Conservation (phyloP, 2,797 vertebrate species). For the Acanthurus leucopareius region DNA sequence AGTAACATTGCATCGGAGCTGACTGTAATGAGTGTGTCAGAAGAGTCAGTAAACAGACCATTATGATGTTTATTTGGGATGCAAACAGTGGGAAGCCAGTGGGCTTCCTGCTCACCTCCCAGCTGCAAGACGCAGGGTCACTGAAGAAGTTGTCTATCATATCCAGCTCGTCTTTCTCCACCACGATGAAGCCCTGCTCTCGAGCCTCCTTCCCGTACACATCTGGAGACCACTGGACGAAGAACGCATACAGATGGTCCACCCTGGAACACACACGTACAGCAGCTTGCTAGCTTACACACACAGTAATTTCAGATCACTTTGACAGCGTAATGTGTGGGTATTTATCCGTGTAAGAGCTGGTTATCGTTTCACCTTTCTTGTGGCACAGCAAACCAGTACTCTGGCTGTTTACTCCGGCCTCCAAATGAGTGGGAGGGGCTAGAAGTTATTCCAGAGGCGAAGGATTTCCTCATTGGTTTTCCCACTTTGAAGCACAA, state of each 20-base stretch:
- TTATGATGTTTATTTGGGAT: not conserved
- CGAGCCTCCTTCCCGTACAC: constrained; percentile 97
- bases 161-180: constrained; percentile 97
- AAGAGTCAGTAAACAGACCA: not conserved
- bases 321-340: too few species aligned
- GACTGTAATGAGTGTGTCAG: not conserved
- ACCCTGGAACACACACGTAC: constrained; percentile 86
- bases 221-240: constrained; percentile 98
- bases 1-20: not conserved
- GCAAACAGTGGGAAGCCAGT: not conserved
- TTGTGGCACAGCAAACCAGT: constrained; percentile 98
- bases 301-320: not conserved
- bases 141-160: constrained; percentile 99
- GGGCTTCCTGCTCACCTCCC: constrained; percentile 90
- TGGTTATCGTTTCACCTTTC: constrained; percentile 88
- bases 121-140: constrained; percentile 95
- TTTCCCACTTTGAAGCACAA: constrained; percentile 98
- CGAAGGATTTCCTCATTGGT: constrained; percentile 98
- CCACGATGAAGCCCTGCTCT: constrained; percentile 97
- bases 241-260: constrained; percentile 96
- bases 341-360: not conserved
- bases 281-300: not conserved
- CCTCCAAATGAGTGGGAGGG: constrained; percentile 87
- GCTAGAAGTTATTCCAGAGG: constrained; percentile 84
- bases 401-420: constrained; percentile 92